Base-by-base conservation (phyloP, 2,797 vertebrate genomes). In the Myioborus melanocephalus region DNA sequence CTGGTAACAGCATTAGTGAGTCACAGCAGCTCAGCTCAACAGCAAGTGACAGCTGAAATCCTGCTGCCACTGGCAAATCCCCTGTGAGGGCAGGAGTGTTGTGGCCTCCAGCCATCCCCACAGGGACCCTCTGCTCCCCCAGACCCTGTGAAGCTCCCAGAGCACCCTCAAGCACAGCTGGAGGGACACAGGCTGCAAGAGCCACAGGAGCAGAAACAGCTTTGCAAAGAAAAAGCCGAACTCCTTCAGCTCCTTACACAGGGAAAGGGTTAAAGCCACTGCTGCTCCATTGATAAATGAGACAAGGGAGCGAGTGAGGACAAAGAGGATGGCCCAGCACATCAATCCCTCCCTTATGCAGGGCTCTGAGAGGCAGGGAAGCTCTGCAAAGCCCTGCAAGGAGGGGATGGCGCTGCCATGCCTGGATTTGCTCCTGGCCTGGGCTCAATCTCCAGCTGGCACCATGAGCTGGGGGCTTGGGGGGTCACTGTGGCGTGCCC, bases 21-120 rank as follows among this genome's bases (percentile, higher is more conserved):
- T 95, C 91, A 96, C 79, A 86, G 89, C 72, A 89, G 87, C 92
- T 94, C 93, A 97, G 56, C 83, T 27, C 89, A 96, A 85, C 93
- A 90, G 83, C 81, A 76, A 95, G 78, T 93, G 94, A 93, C 87
- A 96, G 94, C 90, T 77, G 57, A 92, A 96, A 96, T 93, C 90
- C 94, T 66, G 55, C 83, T 43, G 80, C 81, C 18, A 23, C 52
- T 1, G 0, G 50, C 73, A 95, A 92, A 87, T 86, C 89, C 71
- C 21, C 21, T 30, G 64, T 2, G 3, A 14, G 6, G 39, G 73
- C 34, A 87, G 66, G 50, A 50, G 37, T n/a, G 46, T 15, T 0
- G 6, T 4, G 1, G 89, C 81, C 64, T 56, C 24, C 6, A 79
- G 32, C 50, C 14, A 3, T 9, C 24, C 53, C 87, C 26, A 6